Base-by-base conservation (phyloP, 2,888 invertebrate species). In the Agriopis aurantiaria region DNA sequence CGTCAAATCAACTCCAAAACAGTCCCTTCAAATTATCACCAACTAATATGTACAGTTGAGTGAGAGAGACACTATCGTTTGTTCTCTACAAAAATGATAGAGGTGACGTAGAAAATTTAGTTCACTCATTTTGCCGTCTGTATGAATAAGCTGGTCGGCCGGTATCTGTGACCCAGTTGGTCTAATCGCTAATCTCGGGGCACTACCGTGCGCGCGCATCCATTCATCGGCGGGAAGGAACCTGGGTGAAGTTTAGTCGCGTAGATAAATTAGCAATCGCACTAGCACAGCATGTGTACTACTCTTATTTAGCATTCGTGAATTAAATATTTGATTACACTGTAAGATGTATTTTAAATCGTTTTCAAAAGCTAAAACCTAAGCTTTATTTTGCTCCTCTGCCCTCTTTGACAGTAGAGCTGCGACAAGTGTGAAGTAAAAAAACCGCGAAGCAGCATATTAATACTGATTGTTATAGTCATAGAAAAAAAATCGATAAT, bases 141-240 rank as follows among this genome's bases (percentile, higher is more conserved):
- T 33, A 8, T 9, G 33, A n/a, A 12, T 46, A 46, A 46, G 58
- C n/a, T 33, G 11, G 58, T 46, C 11, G 46, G 53, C 69, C 73
- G 69, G 71, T 80, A 71, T 78, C 79, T 80, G 78, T 87, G 88
- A 87, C 88, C 86, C 80, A 86, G 80, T 87, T 85, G 80, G 77
- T 68, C 67, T 81, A 81, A 82, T 81, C 80, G 80, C 82, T 78
- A 80, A 84, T 81, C 79, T 79, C 14, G 60, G 75, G 74, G 73
- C 68, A 12, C 14, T 23, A 23, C 10, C 72, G 71, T 91, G 92
- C 93, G 93, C 92, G 91, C 93, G 92, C 92, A 91, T 79, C 79
- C 92, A 91, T 91, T 91, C 88, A 89, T 80, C 55, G 68, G 58
- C 63, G 56, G 56, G 58, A 58, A 58, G 12, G 46, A 58, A 33